Evolutionary conservation across 2,888 invertebrate genomes (phyloP).

Genomic region (Pammene fasciana): DNA sequence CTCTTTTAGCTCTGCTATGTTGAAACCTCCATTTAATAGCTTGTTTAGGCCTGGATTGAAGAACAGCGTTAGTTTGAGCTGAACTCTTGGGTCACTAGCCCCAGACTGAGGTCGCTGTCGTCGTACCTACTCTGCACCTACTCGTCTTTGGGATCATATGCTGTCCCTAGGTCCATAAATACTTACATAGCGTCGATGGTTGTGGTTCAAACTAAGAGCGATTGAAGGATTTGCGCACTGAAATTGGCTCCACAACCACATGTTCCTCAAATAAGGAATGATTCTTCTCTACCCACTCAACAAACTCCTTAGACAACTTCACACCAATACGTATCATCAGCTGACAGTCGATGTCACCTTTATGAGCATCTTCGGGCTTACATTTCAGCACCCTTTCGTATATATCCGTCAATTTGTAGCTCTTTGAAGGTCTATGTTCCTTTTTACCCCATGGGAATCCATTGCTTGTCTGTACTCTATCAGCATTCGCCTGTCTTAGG

Average conservation of each 20-base stretch:
- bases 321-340: conserved; percentile 21
- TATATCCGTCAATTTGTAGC: conserved; percentile 2
- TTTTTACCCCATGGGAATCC: conserved; percentile 15
- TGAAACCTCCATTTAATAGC: too few species aligned
- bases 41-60: too few species aligned
- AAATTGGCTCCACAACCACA: neutral
- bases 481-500: conserved; percentile 15
- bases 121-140: too few species aligned
- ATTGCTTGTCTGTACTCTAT: neutral
- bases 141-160: too few species aligned
- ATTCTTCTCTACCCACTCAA: conserved; percentile 1
- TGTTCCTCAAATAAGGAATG: conserved; percentile 15
- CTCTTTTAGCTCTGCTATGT: too few species aligned
- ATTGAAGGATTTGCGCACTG: too few species aligned
- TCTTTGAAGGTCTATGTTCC: neutral
- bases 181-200: too few species aligned
- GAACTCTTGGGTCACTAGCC: too few species aligned
- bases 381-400: conserved; percentile 1
- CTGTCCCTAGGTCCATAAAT: too few species aligned
- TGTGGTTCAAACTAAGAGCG: too few species aligned
- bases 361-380: conserved; percentile 10
- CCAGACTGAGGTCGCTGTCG: too few species aligned
- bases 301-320: conserved; percentile 2
- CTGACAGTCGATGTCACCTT: conserved; percentile 12
- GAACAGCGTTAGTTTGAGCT: too few species aligned